phyloP scores from a whole-genome alignment of 2,888 invertebrate species.

The Ctenicera cuprea region DNA sequence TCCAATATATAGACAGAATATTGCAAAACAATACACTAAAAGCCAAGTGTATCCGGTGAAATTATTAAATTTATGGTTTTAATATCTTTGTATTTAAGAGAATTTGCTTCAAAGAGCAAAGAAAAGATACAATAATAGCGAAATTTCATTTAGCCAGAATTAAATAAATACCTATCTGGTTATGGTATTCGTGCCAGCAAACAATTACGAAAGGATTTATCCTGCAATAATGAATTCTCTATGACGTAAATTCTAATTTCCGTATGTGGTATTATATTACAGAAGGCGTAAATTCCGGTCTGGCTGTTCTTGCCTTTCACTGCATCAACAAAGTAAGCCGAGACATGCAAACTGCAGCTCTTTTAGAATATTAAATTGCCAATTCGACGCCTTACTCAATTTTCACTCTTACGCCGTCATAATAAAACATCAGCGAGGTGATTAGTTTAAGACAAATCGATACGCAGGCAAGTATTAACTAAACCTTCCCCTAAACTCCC shows the following conservation, averaged over 20 bases:
- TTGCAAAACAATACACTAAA: background rate
- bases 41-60: too few species aligned
- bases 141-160: conserved; percentile 38
- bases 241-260: conserved; percentile 61
- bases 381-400: conserved; percentile 21
- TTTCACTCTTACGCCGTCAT: background rate
- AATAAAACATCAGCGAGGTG: conserved; percentile 1
- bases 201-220: conserved; percentile 57
- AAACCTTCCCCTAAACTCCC: background rate
- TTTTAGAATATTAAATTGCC: conserved; percentile 30
- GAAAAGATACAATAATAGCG: conserved; percentile 20
- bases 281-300: conserved; percentile 51
- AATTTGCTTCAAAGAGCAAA: conserved; percentile 11
- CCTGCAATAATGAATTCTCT: conserved; percentile 57
- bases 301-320: conserved; percentile 33
- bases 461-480: conserved; percentile 4
- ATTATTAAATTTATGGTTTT: too few species aligned
- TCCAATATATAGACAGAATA: too few species aligned
- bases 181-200: conserved; percentile 55
- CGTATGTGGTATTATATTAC: conserved; percentile 54
- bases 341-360: conserved; percentile 34
- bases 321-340: conserved; percentile 37
- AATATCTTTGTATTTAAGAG: background rate
- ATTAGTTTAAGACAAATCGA: conserved; percentile 8
- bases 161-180: conserved; percentile 43